Base-by-base conservation (phyloP, 2,797 vertebrate species). In the Toxotes lorentzi region DNA sequence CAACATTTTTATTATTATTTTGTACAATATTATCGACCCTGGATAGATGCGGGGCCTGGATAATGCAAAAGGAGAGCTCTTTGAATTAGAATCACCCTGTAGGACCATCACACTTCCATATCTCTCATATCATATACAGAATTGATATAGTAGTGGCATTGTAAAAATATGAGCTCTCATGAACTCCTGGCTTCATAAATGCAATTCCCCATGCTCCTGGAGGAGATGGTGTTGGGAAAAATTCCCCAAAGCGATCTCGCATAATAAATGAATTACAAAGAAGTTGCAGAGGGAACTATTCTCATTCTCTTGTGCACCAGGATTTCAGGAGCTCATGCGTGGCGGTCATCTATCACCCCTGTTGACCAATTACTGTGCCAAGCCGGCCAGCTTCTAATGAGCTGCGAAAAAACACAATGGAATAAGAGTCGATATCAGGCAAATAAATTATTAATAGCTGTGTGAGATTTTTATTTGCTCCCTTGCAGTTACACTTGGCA, bases 391-490 rank as follows among this genome's bases (percentile, higher is more conserved):
- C 85, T 88, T 76, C 90, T 95, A 94, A 94, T 86, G 73, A 92
- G 89, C 73, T 88, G 11, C 58, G 30, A 74, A 79, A 87, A 67
- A 86, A 72, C 87, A 91, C 85, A 67, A 75, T 82, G 77, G 91
- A 93, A 93, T 80, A 84, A 81, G 85, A 86, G 86, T 94, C 87
- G 72, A 91, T 95, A 86, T 79, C 24, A 53, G 84, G 71, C 50
- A 64, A 66, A 83, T 89, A 87, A 87, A 91, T 89, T 88, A 93
- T 96, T 94, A 88, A 93, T 86, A 81, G 86, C 71, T 51, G 65
- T 87, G 91, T 93, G 92, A 88, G 88, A 87, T 93, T 92, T 93
- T 92, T 94, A 93, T 95, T 94, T 93, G 86, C 84, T 93, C 24
- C 60, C 82, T 89, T 79, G 88, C 85, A 88, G 85, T 87, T 86